Evolutionary conservation across 2,888 invertebrate species (phyloP).

Genomic region (Cylindroiulus punctatus): DNA sequence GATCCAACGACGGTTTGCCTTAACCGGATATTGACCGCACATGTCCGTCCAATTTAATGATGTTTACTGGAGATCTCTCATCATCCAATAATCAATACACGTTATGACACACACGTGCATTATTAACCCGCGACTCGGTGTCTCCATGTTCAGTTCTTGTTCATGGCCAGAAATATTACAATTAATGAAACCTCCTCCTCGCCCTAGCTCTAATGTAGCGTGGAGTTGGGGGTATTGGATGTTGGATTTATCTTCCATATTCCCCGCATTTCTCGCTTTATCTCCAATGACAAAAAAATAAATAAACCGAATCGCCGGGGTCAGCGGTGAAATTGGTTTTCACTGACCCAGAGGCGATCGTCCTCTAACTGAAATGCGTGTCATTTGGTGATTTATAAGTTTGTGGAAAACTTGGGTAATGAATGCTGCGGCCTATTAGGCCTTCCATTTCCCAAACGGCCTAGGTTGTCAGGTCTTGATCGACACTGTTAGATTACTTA

Average conservation of each 20-base stretch:
- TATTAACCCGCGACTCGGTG: not conserved
- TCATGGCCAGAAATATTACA: not conserved
- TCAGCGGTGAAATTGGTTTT: not conserved
- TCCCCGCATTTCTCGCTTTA: not conserved
- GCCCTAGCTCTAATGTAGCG: not conserved
- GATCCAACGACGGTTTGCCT: not conserved
- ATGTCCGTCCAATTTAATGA: constrained; percentile 28
- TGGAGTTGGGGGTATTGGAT: not conserved
- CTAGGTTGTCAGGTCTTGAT: not conserved
- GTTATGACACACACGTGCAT: not conserved
- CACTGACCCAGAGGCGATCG: not conserved
- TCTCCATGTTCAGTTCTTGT: not conserved
- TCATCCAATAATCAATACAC: constrained; percentile 21
- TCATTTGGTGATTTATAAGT: not conserved
- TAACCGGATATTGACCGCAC: not conserved
- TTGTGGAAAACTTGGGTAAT: not conserved
- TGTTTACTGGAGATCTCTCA: constrained; percentile 4
- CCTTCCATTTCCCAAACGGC: not conserved
- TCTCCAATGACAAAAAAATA: not conserved
- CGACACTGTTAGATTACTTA: not conserved
- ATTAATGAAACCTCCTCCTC: not conserved
- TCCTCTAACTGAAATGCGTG: not conserved
- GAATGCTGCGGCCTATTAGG: not conserved
- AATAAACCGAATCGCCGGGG: not conserved
- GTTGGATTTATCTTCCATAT: constrained; percentile 18